Conservation (phyloP, 1,140 invertebrate genomes). For the Whitmania pigra region DNA sequence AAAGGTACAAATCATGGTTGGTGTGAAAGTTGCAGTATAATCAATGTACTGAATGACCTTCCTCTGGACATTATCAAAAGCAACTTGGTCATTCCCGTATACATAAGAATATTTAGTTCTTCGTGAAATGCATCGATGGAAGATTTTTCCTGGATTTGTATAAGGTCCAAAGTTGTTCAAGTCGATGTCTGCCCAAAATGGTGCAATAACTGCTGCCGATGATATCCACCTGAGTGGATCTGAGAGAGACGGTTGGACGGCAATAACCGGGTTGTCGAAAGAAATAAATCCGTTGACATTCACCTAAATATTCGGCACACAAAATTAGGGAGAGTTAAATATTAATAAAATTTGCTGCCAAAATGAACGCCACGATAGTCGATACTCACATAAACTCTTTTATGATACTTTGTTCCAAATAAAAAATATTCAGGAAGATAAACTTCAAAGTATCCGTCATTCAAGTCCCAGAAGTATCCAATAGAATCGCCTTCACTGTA, state of each 20-base stretch:
- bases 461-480: background rate
- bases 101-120: constrained; percentile 5
- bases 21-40: background rate
- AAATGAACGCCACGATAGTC: background rate
- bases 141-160: background rate
- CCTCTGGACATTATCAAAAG: background rate
- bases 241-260: background rate
- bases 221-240: background rate
- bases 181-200: constrained; percentile 10
- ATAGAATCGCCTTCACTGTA: background rate
- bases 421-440: background rate
- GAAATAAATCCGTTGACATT: background rate
- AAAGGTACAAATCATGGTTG: background rate
- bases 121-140: background rate
- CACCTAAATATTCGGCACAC: background rate
- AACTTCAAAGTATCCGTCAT: background rate
- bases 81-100: background rate
- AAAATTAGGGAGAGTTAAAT: background rate
- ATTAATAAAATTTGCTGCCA: background rate
- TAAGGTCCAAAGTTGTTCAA: background rate
- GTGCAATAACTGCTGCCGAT: background rate
- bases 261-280: background rate
- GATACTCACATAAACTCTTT: background rate
- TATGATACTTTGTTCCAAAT: background rate
- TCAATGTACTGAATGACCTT: background rate